Evolutionary conservation across 2,888 invertebrate species (phyloP).

Genomic region (Tubulanus polymorphus): DNA sequence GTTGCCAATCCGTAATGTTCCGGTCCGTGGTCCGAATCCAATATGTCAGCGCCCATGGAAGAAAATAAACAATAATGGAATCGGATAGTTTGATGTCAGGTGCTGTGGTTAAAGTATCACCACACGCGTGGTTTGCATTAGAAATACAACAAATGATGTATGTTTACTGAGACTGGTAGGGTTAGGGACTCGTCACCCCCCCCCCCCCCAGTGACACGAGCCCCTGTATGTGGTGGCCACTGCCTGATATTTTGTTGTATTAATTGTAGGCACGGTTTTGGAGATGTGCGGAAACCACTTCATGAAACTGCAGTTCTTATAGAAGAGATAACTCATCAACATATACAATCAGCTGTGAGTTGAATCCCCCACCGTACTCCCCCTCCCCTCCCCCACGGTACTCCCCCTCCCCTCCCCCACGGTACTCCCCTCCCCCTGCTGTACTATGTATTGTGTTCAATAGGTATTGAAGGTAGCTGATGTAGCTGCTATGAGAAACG

Average conservation of each 20-base stretch:
- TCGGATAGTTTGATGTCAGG: too few relatives aligned
- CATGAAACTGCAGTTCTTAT: constrained; percentile 78
- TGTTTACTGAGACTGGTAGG: neutral
- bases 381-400: neutral
- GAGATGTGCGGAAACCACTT: constrained; percentile 78
- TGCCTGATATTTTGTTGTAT: neutral
- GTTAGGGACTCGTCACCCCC: neutral
- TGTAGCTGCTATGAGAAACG: constrained; percentile 60
- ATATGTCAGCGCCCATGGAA: too few relatives aligned
- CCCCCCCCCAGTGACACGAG: neutral
- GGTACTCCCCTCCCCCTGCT: neutral
- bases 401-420: neutral
- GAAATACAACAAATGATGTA: constrained; percentile 36
- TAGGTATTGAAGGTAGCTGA: too few relatives aligned
- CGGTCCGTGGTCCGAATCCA: too few relatives aligned
- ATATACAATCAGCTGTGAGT: constrained; percentile 66
- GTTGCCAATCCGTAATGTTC: too few relatives aligned
- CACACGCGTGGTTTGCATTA: constrained; percentile 30
- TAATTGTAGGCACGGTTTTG: constrained; percentile 72
- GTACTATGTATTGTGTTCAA: neutral
- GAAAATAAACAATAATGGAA: too few relatives aligned
- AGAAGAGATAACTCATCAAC: constrained; percentile 77
- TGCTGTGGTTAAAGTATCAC: too few relatives aligned
- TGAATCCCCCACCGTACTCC: neutral
- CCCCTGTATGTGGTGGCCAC: neutral